phyloP scores from a whole-genome alignment of 1,140 invertebrate genomes.

The Zaprionus africanus region DNA sequence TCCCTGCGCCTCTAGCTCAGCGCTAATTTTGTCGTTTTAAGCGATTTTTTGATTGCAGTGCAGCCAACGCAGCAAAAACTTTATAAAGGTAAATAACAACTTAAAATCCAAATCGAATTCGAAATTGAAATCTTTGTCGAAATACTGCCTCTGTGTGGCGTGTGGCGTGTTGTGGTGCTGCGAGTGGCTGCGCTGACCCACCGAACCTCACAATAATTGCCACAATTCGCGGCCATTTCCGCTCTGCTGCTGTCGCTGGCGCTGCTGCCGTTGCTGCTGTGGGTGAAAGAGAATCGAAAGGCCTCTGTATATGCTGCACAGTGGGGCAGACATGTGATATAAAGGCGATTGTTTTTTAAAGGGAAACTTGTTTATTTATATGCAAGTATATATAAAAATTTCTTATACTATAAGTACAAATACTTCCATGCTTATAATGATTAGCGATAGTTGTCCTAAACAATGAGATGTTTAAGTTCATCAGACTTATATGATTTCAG shows the following conservation, averaged over 20 bases:
- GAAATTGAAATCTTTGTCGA: conserved; percentile 39
- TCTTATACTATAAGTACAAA: too few relatives aligned
- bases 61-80: conserved; percentile 28
- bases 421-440: too few relatives aligned
- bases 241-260: conserved; percentile 32
- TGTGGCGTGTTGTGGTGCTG: conserved; percentile 15
- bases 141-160: conserved; percentile 8
- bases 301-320: conserved; percentile 18
- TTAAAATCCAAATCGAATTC: conserved; percentile 33
- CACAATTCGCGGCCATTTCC: conserved; percentile 73
- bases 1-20: conserved; percentile 9
- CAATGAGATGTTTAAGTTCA: too few relatives aligned
- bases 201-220: conserved; percentile 60
- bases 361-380: not conserved
- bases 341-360: not conserved
- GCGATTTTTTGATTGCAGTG: conserved; percentile 55
- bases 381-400: too few relatives aligned
- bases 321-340: conserved; percentile 15
- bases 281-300: conserved; percentile 10
- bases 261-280: conserved; percentile 26
- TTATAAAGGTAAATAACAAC: conserved; percentile 47
- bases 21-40: conserved; percentile 65
- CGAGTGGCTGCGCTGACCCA: conserved; percentile 27
- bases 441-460: too few relatives aligned
- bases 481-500: too few relatives aligned